Evolutionary conservation across 2,113 vertebrate species (phyloP), one percentile per base, ranked within the genome.

Genomic region (Tachycineta bicolor): DNA sequence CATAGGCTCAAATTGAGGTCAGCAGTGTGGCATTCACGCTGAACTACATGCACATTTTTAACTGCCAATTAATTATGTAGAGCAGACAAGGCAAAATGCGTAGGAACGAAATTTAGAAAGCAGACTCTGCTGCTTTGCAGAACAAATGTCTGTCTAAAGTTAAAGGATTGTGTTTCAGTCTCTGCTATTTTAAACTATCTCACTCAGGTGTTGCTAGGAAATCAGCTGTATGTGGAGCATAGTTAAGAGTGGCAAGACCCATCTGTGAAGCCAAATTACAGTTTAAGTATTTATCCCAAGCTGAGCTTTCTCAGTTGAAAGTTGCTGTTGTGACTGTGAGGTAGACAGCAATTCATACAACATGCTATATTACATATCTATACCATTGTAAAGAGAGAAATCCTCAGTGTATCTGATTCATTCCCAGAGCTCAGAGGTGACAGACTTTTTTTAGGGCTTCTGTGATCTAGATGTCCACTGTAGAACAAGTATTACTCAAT

Each of bases 61-160:
- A 43, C 46, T 92, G 55, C n/a, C 47, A 77, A 5, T 56, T 25
- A 87, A 83, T 95, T 93, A 92, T 83, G 91, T 82, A 93, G 53
- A 93, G 56, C 31, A 80, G 52, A 79, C 20, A 69, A 71, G 31
- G 43, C 26, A 93, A 84, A 90, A 79, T 33, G 24, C 3, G 3
- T 33, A 87, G 49, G 53, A 59, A 79, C 65, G 31, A 70, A 67
- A 83, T 67, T 69, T 50, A 77, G 58, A 74, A 89, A 76, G 44
- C 14, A 70, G 71, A 67, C 20, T 44, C 58, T 67, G 14, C 33
- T 84, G 23, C 55, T 87, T 46, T 59, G 34, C 60, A 73, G 73
- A 77, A 85, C 56, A 43, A 75, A 63, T 6, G 6, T 10, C 55
- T 91, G n/a, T 55, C 58, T 77, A 21, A 80, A 84, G 28, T 28